Percentiles rank a stretch among this genome's conserved stretches.
These are phyloP conservation scores for Rhinatrema bivittatum DNA, from an alignment of 2,797 vertebrate genomes.

Conservation along the genomic window DNA sequence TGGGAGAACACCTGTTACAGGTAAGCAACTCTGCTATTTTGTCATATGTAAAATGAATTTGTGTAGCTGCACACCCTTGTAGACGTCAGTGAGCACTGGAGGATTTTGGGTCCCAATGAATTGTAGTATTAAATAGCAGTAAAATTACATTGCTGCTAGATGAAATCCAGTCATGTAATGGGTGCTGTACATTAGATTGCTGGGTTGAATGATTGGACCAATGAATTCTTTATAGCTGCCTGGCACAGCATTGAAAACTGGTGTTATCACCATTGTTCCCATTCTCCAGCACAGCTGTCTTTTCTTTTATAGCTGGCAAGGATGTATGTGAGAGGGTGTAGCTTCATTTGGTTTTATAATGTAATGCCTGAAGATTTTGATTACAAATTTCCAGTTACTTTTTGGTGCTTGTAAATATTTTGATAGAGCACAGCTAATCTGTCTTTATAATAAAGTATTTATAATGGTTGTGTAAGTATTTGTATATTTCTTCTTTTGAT, in stretches of 20 bases:
- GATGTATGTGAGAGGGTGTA: no score
- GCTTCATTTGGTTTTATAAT: no score
- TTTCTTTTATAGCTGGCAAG: no score
- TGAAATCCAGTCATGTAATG: constrained; percentile 65
- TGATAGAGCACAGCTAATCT: no score
- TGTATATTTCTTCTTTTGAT: no score
- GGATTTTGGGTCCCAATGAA: constrained; percentile 18
- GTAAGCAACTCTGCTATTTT: no score
- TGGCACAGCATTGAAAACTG: constrained; percentile 52
- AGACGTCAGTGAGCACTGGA: constrained; percentile 24
- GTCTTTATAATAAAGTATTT: no score
- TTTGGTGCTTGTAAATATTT: no score
- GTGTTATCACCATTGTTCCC: constrained; percentile 51
- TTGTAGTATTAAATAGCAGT: constrained; percentile 47
- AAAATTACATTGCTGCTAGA: constrained; percentile 27
- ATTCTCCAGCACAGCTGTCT: constrained; percentile 39
- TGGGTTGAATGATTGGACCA: constrained; percentile 63
- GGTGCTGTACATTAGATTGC: constrained; percentile 60
- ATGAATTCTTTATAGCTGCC: constrained; percentile 83
- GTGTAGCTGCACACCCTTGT: constrained; percentile 11
- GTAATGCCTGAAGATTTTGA: no score
- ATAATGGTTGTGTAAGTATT: no score
- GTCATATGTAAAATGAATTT: constrained; percentile 26
- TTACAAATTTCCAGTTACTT: no score
- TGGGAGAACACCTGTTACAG: no score